A percentile compares a stretch with the other conserved stretches of the same genome.
phyloP scores from a whole-genome alignment of 2,113 vertebrate genomes.

The Amia ocellicauda region DNA sequence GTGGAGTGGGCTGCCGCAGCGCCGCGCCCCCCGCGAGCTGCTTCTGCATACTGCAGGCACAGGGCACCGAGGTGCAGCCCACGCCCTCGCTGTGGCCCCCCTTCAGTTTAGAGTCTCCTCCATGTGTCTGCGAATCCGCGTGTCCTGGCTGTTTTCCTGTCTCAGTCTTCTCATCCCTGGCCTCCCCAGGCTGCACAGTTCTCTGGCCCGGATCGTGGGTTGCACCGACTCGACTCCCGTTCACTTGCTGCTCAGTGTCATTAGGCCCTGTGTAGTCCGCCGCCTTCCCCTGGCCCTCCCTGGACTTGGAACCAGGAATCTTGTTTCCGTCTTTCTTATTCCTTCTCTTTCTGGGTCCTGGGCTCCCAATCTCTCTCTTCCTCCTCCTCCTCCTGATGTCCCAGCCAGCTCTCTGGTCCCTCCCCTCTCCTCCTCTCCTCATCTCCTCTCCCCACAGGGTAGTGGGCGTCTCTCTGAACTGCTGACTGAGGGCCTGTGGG shows the following conservation, averaged over 20 bases:
- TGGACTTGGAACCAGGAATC: background rate
- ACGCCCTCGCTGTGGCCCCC: background rate
- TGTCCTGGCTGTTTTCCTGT: background rate
- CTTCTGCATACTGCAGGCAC: background rate
- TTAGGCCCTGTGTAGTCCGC: background rate
- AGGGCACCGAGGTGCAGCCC: slow-evolving; percentile 1
- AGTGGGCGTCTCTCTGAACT: no score
- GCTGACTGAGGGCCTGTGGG: no score
- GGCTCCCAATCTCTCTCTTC: background rate
- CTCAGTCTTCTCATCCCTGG: background rate
- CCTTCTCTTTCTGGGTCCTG: background rate
- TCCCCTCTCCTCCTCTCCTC: background rate
- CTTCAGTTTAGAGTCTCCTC: slow-evolving; percentile 19
- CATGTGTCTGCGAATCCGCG: slow-evolving; percentile 21
- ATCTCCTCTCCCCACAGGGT: background rate
- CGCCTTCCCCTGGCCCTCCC: background rate
- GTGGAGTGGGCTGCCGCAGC: slow-evolving; percentile 47
- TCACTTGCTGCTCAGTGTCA: background rate
- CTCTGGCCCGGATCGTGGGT: background rate
- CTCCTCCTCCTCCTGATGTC: background rate
- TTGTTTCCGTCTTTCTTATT: background rate
- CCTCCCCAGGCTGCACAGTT: slow-evolving; percentile 5
- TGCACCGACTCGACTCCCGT: background rate
- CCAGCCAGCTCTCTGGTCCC: background rate
- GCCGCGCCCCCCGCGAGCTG: slow-evolving; percentile 9